Evolutionary conservation across 2,797 vertebrate species (phyloP).

Genomic region (Cirrhinus molitorella): DNA sequence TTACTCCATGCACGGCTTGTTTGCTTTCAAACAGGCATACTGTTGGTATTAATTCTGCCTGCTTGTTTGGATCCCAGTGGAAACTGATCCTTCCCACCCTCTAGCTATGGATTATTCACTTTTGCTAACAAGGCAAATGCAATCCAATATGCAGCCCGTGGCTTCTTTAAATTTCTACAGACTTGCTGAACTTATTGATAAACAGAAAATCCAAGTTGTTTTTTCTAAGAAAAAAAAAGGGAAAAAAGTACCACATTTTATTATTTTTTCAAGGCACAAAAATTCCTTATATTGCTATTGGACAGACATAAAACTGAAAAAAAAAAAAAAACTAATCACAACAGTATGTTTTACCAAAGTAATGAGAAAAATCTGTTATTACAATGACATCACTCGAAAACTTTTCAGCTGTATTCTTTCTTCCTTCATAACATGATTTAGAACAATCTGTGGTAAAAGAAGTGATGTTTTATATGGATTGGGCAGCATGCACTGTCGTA

Average conservation of each 20-base stretch:
- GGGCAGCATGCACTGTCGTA: constrained; percentile 48
- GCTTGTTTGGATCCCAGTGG: constrained; percentile 57
- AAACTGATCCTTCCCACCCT: constrained; percentile 67
- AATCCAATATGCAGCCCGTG: neutral
- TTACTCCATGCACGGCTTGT: constrained; percentile 34
- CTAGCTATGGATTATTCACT: constrained; percentile 64
- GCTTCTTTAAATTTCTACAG: constrained; percentile 15
- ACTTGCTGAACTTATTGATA: constrained; percentile 17
- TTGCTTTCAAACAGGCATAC: constrained; percentile 23
- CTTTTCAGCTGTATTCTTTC: constrained; percentile 36
- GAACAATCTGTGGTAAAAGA: constrained; percentile 43
- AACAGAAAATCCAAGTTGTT: constrained; percentile 10
- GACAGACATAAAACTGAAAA: constrained; percentile 26
- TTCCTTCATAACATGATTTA: constrained; percentile 33
- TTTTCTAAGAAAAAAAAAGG: neutral
- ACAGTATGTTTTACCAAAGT: constrained; percentile 40
- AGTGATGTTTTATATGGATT: constrained; percentile 26
- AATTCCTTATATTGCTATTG: constrained; percentile 22
- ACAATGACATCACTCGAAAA: constrained; percentile 41
- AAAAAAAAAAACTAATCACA: constrained; percentile 52
- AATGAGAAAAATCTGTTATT: constrained; percentile 42
- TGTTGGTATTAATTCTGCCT: constrained; percentile 35
- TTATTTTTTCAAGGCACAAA: constrained; percentile 16
- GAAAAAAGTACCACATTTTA: constrained; percentile 17
- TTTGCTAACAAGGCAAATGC: constrained; percentile 37